A percentile compares a stretch with the other conserved stretches of the same genome.
Evolutionary conservation across 2,797 vertebrate genomes (phyloP).

Genomic region (Buceros bicornis): DNA sequence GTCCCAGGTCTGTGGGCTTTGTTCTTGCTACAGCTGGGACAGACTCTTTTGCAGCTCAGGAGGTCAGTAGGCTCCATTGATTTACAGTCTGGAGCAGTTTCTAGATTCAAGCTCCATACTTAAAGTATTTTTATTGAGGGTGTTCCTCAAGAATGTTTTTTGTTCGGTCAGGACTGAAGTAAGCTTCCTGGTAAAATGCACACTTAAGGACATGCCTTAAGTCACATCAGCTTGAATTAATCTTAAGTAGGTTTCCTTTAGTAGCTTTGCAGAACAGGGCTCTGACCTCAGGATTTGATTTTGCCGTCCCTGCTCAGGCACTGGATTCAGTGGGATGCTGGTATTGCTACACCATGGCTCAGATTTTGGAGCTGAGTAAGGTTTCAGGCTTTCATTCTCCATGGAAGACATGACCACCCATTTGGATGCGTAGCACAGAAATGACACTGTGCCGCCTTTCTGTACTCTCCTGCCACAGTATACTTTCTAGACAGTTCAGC

Average conservation of each 20-base stretch:
- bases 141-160: background rate
- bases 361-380: background rate
- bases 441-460: background rate
- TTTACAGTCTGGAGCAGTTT: background rate
- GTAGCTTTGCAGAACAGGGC: background rate
- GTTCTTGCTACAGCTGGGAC: background rate
- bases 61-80: background rate
- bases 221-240: background rate
- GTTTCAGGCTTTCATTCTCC: background rate
- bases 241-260: background rate
- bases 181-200: background rate
- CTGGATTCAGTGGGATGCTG: rapidly evolving
- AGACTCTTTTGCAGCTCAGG: background rate
- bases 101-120: background rate
- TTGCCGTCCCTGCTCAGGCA: background rate
- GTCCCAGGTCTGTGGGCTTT: background rate
- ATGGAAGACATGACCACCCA: rapidly evolving
- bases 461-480: rapidly evolving
- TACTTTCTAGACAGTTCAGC: background rate
- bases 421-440: background rate
- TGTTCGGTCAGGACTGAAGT: background rate
- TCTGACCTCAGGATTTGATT: background rate
- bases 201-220: background rate
- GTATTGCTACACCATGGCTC: rapidly evolving
- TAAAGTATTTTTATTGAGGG: background rate